Evolutionary conservation across 1,140 invertebrate genomes (phyloP), one percentile per base, ranked within the genome.

Genomic region (Pentalonia nigronervosa): DNA sequence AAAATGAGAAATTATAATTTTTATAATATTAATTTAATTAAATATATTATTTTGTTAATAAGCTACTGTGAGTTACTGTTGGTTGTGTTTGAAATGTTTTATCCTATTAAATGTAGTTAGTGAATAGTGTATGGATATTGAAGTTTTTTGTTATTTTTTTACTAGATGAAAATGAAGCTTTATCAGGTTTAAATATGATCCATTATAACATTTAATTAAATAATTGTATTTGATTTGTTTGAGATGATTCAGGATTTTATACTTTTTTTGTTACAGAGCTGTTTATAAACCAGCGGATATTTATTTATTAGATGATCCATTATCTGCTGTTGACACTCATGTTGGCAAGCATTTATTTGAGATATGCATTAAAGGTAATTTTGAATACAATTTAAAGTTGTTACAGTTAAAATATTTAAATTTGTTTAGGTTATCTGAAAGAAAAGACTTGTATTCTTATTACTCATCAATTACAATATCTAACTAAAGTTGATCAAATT

Each of bases 401-500:
- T 25, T 1, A 41, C 4, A 23, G 9, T 30, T 67, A n/a, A 21
- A 76, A 84, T 84, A 84, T 25, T 45, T 86, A 21, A 17, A 87
- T 93, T 90, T 53, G 7, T 94, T 94, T 91, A 94, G 95, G 95
- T 94, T 96, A 95, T 94, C 95, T 96, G 90, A 95, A 94, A 95
- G 95, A 94, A 95, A 97, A 97, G 94, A 97, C 97, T 0, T 95
- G 97, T 25, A 96, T 98, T 93, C 95, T 98, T 14, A 97, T 98
- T 2, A 98, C 98, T 7, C 98, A 98, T 96, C 98, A 98, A 94
- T 95, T 98, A 50, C 98, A 98, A 94, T 98, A 97, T 94, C 95
- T 99, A 1, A 96, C 97, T 94, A 95, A 96, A 84, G 97, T 97
- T 0, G 96, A 98, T 94, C 96, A 96, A 93, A 98, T 99, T 94